Evolutionary conservation across 2,797 vertebrate genomes (phyloP).

Genomic region (Microctenopoma lineatum): DNA sequence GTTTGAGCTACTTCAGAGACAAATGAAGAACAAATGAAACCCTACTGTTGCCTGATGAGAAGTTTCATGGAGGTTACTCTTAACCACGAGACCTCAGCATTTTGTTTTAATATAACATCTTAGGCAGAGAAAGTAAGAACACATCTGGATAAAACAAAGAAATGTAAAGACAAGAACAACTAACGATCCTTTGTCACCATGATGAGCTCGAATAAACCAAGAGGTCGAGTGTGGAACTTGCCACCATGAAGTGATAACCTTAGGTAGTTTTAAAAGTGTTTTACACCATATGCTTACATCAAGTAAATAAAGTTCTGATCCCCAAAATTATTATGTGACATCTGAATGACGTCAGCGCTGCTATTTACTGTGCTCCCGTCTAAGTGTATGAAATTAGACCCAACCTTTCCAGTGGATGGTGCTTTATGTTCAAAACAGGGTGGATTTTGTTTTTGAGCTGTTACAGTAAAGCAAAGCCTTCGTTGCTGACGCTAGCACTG

Average conservation of each 20-base stretch:
- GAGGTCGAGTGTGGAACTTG: no score
- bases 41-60: neutral
- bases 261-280: slow-evolving; percentile 12
- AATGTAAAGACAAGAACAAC: slow-evolving; percentile 47
- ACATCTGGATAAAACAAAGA: slow-evolving; percentile 33
- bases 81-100: slow-evolving; percentile 45
- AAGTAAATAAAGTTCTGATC: neutral
- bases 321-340: no score
- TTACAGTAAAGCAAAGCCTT: no score
- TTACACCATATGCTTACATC: neutral
- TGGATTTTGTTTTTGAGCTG: no score
- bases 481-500: no score
- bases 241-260: neutral
- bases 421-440: no score
- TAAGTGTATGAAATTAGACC: no score
- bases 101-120: slow-evolving; percentile 9
- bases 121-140: neutral
- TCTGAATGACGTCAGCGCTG: no score
- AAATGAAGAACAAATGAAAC: neutral
- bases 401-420: no score
- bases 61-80: slow-evolving; percentile 12
- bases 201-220: neutral
- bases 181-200: slow-evolving; percentile 9
- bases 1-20: neutral
- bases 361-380: no score